Evolutionary conservation across 2,113 vertebrate species (phyloP).

Genomic region (Cyprinus carpio): DNA sequence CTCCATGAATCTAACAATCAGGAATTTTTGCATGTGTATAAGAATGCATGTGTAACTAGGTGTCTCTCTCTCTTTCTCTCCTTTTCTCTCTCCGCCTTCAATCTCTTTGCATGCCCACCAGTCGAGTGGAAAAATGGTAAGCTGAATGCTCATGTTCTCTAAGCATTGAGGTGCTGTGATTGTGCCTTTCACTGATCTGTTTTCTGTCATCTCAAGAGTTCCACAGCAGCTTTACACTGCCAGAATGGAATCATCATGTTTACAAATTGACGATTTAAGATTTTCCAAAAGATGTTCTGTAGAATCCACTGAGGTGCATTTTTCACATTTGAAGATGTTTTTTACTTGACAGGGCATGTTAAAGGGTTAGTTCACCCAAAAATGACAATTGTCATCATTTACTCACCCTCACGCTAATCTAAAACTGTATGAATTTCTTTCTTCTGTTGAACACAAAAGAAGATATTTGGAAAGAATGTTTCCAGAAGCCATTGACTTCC

Average conservation of each 20-base stretch:
- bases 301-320: background rate
- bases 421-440: background rate
- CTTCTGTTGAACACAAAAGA: background rate
- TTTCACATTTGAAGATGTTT: background rate
- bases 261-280: slow-evolving; percentile 2
- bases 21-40: slow-evolving; percentile 70
- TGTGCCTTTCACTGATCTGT: slow-evolving; percentile 39
- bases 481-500: background rate
- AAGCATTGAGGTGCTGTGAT: slow-evolving; percentile 51
- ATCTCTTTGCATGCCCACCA: slow-evolving; percentile 85
- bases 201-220: slow-evolving; percentile 50
- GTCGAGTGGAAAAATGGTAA: slow-evolving; percentile 99
- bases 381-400: background rate
- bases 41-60: slow-evolving; percentile 78
- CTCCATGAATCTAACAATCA: slow-evolving; percentile 65
- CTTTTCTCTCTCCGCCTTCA: slow-evolving; percentile 45
- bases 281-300: slow-evolving; percentile 14
- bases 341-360: background rate
- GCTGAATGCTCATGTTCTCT: slow-evolving; percentile 70
- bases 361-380: background rate
- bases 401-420: background rate
- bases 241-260: slow-evolving; percentile 36
- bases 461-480: background rate
- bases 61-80: slow-evolving; percentile 59
- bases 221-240: slow-evolving; percentile 29